These are phyloP conservation scores for Liposcelis brunnea DNA, from an alignment of 2,888 invertebrate species.

Conservation along the genomic window DNA sequence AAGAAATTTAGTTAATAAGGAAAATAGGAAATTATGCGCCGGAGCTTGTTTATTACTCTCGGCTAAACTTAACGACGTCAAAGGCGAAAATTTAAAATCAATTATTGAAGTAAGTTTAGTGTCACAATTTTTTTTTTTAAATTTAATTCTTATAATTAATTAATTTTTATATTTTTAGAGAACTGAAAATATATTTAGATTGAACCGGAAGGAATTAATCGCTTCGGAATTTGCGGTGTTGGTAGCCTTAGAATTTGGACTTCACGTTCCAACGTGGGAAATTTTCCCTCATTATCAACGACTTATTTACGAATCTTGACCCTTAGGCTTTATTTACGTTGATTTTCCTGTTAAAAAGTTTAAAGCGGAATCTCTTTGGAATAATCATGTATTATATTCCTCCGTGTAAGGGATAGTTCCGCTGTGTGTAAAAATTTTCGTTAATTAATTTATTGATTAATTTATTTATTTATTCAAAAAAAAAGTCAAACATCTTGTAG, in stretches of 20 bases:
- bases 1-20: slow-evolving; percentile 81
- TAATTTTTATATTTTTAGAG: slow-evolving; percentile 37
- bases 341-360: no score
- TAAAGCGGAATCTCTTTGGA: no score
- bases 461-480: no score
- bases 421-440: no score
- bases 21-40: slow-evolving; percentile 87
- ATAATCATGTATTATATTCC: no score
- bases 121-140: slow-evolving; percentile 15
- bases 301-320: slow-evolving; percentile 81
- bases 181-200: slow-evolving; percentile 75
- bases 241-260: slow-evolving; percentile 84
- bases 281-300: slow-evolving; percentile 91
- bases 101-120: slow-evolving; percentile 59
- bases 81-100: slow-evolving; percentile 69
- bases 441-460: no score
- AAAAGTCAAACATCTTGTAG: no score
- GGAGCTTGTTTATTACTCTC: slow-evolving; percentile 87
- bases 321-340: slow-evolving; percentile 12
- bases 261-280: slow-evolving; percentile 82
- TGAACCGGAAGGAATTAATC: slow-evolving; percentile 79
- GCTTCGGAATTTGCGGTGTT: slow-evolving; percentile 87
- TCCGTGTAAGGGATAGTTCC: no score
- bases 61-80: slow-evolving; percentile 93
- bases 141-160: neutral